Conservation (phyloP, 92 coral and sea anemone species). For the Actinernus sp. region DNA sequence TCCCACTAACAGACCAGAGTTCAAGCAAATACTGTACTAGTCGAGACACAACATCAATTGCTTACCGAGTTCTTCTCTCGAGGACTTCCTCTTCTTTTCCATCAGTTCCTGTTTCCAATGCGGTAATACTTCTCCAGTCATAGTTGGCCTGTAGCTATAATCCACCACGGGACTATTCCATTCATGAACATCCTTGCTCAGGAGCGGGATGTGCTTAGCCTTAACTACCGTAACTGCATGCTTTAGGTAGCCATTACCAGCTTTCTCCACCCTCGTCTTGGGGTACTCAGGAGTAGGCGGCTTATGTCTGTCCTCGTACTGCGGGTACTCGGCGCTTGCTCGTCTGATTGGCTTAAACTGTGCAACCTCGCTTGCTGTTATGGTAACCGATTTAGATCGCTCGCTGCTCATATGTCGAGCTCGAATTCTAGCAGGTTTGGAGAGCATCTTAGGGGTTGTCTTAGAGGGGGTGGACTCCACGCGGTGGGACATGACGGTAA, state of each 20-base stretch:
- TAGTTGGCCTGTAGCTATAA: conserved; percentile 38
- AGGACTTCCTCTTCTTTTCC: conserved; percentile 41
- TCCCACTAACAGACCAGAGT: no score
- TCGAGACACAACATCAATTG: no score
- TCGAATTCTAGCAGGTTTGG: conserved; percentile 11
- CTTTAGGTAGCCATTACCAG: conserved; percentile 20
- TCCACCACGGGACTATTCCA: no score
- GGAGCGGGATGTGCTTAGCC: conserved; percentile 8
- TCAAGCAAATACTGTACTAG: no score
- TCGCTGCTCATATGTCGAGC: conserved; percentile 21
- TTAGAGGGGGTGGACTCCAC: conserved; percentile 19
- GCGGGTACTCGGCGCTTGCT: conserved; percentile 41
- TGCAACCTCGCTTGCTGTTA: conserved; percentile 59
- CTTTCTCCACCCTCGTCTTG: conserved; percentile 26
- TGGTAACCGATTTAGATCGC: conserved; percentile 60
- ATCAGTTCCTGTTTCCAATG: conserved; percentile 70
- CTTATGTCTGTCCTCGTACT: conserved; percentile 24
- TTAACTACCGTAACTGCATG: conserved; percentile 30
- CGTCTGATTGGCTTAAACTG: conserved; percentile 43
- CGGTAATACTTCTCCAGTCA: conserved; percentile 71
- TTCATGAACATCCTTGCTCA: conserved; percentile 7
- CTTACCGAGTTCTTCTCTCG: no score
- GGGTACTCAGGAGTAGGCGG: conserved; percentile 32
- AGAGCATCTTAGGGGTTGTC: conserved; percentile 11
- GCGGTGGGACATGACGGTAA: conserved; percentile 50